These are phyloP conservation scores for Holothuria scabra DNA, from an alignment of 53 echinoderm and acorn worm genomes.

Conservation along the genomic window DNA sequence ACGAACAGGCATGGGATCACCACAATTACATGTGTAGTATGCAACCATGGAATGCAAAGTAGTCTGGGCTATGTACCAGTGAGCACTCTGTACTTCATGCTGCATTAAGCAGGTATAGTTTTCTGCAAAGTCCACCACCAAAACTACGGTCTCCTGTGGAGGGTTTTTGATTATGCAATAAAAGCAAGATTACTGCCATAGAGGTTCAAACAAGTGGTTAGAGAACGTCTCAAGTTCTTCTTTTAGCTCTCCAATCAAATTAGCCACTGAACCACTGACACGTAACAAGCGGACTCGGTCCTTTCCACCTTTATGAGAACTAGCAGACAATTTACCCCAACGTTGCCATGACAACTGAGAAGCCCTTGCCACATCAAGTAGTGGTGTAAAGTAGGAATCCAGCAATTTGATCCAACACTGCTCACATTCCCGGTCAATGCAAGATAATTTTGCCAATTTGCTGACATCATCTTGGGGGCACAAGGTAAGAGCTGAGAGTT, in stretches of 20 bases:
- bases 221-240: not conserved
- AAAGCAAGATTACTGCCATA: not conserved
- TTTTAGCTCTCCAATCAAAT: not conserved
- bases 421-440: not conserved
- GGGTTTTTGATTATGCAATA: not conserved
- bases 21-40: conserved; percentile 46
- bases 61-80: conserved; percentile 9
- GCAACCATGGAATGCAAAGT: conserved; percentile 50
- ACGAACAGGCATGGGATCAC: conserved; percentile 9
- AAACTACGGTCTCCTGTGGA: not conserved
- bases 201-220: not conserved
- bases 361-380: not conserved
- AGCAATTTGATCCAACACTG: not conserved
- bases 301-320: not conserved
- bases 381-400: not conserved
- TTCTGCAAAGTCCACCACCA: conserved; percentile 50
- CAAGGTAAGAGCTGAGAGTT: not conserved
- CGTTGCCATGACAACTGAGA: not conserved
- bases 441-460: not conserved
- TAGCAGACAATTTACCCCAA: not conserved
- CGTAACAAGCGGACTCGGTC: not conserved
- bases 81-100: conserved; percentile 51
- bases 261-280: not conserved
- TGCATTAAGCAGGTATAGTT: conserved; percentile 43
- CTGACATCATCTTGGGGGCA: not conserved